Evolutionary conservation across 2,888 invertebrate species (phyloP).

Genomic region (Craniophora ligustri): DNA sequence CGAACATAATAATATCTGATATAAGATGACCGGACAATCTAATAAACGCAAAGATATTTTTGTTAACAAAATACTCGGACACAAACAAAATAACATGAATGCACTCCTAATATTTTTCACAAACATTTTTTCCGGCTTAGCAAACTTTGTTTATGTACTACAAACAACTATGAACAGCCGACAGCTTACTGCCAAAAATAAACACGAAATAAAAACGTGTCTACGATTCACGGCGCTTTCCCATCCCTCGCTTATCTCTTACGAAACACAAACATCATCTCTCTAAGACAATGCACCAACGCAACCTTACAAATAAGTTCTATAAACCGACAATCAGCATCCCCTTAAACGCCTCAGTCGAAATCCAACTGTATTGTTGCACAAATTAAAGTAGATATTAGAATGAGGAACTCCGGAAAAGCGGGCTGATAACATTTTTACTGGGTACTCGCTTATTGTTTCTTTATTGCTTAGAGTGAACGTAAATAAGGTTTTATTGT

Average conservation of each 20-base stretch:
- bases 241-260: constrained; percentile 76
- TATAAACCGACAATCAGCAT: constrained; percentile 68
- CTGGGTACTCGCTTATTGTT: constrained; percentile 80
- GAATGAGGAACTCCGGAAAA: constrained; percentile 49
- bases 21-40: neutral
- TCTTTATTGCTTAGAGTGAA: constrained; percentile 81
- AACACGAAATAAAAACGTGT: constrained; percentile 64
- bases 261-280: constrained; percentile 77
- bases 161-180: constrained; percentile 48
- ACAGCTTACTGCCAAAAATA: constrained; percentile 76
- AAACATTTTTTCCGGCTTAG: constrained; percentile 51
- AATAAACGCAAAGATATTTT: constrained; percentile 2
- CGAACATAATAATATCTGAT: no score
- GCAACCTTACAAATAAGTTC: constrained; percentile 81
- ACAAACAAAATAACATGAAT: constrained; percentile 54
- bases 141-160: constrained; percentile 49
- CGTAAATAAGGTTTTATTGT: constrained; percentile 86
- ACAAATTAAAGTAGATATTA: constrained; percentile 46
- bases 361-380: constrained; percentile 49
- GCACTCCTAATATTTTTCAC: constrained; percentile 35
- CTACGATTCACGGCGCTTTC: constrained; percentile 68
- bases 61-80: constrained; percentile 27
- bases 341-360: constrained; percentile 41
- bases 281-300: constrained; percentile 80
- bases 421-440: constrained; percentile 68